phyloP scores from a whole-genome alignment of 2,888 invertebrate genomes.

The Caenorhabditis doughertyi region DNA sequence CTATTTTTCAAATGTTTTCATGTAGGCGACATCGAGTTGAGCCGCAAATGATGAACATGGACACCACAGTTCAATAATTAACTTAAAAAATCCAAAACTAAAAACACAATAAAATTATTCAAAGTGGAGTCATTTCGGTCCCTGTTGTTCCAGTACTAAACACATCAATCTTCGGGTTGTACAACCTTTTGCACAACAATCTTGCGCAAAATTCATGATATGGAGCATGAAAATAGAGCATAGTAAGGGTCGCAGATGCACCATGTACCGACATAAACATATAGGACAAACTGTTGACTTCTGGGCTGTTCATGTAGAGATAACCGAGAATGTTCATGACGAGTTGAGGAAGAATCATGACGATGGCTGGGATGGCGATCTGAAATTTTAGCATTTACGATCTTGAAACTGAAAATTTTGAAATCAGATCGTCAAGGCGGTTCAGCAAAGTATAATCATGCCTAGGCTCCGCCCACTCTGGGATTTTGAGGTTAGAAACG shows the following conservation, averaged over 20 bases:
- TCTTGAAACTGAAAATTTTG: too few species aligned
- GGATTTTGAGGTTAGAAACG: too few species aligned
- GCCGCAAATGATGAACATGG: too few species aligned
- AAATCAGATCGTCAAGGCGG: too few species aligned
- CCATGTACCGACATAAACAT: conserved; percentile 21
- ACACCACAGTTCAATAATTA: too few species aligned
- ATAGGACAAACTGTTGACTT: conserved; percentile 3
- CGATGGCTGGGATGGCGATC: conserved; percentile 2
- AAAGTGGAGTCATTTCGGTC: neutral
- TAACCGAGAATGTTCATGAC: conserved; percentile 2
- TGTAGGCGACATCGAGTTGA: too few species aligned
- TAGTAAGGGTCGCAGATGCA: conserved; percentile 9
- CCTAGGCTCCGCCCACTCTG: too few species aligned
- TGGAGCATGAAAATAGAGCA: conserved; percentile 24
- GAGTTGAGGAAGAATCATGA: conserved; percentile 14
- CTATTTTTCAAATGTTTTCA: too few species aligned
- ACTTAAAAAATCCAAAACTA: too few species aligned
- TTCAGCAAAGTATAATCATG: too few species aligned
- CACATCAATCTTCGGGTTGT: neutral
- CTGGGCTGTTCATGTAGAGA: neutral
- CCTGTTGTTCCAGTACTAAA: neutral
- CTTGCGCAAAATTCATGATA: neutral
- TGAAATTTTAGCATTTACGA: neutral
- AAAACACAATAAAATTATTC: too few species aligned
- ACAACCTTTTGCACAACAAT: neutral